A percentile compares a stretch with the other conserved stretches of the same genome.
These are phyloP conservation scores for Paradoxurus hermaphroditus DNA, from an alignment of 2,113 vertebrate species.

Conservation along the genomic window DNA sequence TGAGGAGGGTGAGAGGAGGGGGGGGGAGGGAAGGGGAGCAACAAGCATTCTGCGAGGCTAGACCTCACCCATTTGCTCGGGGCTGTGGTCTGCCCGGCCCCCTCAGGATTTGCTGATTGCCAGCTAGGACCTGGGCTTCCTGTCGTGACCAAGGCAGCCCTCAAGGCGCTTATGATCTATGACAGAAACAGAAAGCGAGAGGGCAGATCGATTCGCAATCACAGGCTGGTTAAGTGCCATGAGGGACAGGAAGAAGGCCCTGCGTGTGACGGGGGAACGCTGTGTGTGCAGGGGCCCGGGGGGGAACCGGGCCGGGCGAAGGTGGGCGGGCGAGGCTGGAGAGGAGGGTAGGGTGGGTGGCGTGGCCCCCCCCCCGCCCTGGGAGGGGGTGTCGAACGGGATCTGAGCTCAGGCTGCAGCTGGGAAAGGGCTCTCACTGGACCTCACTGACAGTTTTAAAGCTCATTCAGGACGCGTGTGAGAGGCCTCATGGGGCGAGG, in stretches of 20 bases:
- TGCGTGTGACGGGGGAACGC: not conserved
- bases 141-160: not conserved
- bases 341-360: fast-evolving
- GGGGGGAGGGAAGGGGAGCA: fast-evolving
- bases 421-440: not conserved
- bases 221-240: not conserved
- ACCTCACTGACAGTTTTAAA: not conserved
- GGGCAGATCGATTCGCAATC: fast-evolving
- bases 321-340: not conserved
- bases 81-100: not conserved
- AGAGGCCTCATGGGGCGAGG: not conserved
- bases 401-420: not conserved
- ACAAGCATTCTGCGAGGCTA: not conserved
- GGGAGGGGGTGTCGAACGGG: not conserved
- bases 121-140: not conserved
- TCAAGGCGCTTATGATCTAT: not conserved
- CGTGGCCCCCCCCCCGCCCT: fast-evolving
- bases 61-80: not conserved
- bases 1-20: not conserved
- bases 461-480: not conserved
- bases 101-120: not conserved
- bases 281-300: fast-evolving
- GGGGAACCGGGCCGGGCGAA: fast-evolving
- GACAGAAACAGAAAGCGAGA: not conserved
- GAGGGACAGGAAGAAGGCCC: not conserved